phyloP scores from a whole-genome alignment of 2,797 vertebrate species.

The Mus minutoides region DNA sequence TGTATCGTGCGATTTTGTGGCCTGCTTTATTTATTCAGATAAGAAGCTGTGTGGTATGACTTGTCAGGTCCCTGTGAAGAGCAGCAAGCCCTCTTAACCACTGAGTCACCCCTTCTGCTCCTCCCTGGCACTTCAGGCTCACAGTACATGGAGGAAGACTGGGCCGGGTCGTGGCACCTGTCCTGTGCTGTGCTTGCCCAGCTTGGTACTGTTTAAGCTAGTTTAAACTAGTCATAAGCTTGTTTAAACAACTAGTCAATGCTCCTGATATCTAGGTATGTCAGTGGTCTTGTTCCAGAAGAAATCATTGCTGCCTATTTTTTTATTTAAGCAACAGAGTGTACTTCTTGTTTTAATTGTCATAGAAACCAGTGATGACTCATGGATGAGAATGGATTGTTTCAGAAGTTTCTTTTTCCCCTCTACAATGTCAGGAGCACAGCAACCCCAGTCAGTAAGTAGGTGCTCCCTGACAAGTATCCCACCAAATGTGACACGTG shows the following conservation, averaged over 20 bases:
- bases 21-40: slow-evolving; percentile 21
- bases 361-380: background rate
- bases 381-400: background rate
- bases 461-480: background rate
- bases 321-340: slow-evolving; percentile 36
- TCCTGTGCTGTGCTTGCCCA: background rate
- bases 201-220: slow-evolving; percentile 12
- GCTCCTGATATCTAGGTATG: slow-evolving; percentile 48
- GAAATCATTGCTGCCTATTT: background rate
- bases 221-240: background rate
- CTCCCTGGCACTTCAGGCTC: slow-evolving; percentile 11
- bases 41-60: background rate
- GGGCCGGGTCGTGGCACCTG: background rate
- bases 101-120: background rate
- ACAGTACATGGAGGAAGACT: background rate
- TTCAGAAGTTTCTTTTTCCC: background rate
- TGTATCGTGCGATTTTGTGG: background rate
- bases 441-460: background rate
- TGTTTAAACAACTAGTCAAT: background rate
- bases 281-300: slow-evolving; percentile 60
- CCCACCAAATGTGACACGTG: background rate
- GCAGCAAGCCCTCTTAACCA: background rate
- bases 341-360: slow-evolving; percentile 64
- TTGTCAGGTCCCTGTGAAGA: accelerated
- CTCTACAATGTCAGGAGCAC: background rate